Conservation (phyloP, 2,888 invertebrate genomes). For the Chesias legatella region DNA sequence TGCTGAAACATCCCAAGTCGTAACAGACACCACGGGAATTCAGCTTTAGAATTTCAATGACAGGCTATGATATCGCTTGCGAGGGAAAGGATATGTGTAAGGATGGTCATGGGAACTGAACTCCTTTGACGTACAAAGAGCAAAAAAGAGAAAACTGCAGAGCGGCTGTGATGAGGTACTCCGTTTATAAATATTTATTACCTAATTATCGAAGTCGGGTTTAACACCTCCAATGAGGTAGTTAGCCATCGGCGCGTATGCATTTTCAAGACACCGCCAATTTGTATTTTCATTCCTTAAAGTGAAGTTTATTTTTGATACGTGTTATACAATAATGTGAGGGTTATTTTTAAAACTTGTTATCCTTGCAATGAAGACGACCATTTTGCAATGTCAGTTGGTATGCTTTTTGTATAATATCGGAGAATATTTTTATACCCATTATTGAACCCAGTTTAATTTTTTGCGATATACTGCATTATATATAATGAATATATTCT, state of each 20-base stretch:
- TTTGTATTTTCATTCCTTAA: conserved; percentile 40
- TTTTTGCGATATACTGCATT: no score
- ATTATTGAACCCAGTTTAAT: no score
- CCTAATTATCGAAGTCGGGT: conserved; percentile 63
- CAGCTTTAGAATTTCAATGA: conserved; percentile 12
- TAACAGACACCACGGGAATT: conserved; percentile 15
- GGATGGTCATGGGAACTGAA: conserved; percentile 29
- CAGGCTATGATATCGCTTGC: conserved; percentile 22
- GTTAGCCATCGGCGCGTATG: conserved; percentile 49
- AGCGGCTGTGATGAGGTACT: conserved; percentile 51
- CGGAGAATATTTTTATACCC: no score
- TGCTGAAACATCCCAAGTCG: conserved; percentile 21
- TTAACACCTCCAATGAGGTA: conserved; percentile 56
- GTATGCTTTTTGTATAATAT: no score
- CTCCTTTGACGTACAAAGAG: conserved; percentile 50
- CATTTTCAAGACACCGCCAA: conserved; percentile 40
- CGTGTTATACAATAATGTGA: background rate
- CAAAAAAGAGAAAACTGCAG: conserved; percentile 45
- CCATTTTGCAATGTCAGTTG: conserved; percentile 8
- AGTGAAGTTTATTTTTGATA: conserved; percentile 28
- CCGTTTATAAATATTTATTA: conserved; percentile 76
- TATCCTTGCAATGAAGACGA: conserved; percentile 12
- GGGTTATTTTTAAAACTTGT: conserved; percentile 12
- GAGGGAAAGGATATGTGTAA: conserved; percentile 19
- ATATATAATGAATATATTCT: no score